Conservation (phyloP, 2,888 invertebrate species). For the Brachylomia viminalis region DNA sequence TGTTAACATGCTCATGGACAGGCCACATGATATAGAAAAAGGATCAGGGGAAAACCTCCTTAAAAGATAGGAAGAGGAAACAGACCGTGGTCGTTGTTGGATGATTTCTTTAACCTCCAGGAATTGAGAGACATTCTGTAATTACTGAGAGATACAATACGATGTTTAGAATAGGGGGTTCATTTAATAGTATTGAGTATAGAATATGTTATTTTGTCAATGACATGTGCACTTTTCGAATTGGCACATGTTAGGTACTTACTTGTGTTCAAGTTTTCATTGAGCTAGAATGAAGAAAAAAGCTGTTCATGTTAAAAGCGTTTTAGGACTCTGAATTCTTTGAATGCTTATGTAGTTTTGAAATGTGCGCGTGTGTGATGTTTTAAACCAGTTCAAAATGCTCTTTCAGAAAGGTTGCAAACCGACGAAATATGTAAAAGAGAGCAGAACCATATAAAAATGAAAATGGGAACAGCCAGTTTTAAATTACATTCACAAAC, state of each 20-base stretch:
- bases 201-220: conserved; percentile 2
- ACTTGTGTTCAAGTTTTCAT: background rate
- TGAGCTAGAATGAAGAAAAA: conserved; percentile 30
- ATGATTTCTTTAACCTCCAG: too few species aligned
- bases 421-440: background rate
- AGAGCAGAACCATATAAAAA: background rate
- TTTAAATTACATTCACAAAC: conserved; percentile 14
- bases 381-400: conserved; percentile 10
- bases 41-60: background rate
- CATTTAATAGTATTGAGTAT: too few species aligned
- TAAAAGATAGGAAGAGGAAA: too few species aligned
- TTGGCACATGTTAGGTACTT: background rate
- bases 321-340: conserved; percentile 33
- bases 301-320: background rate
- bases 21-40: background rate
- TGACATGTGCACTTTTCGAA: background rate
- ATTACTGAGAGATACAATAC: background rate
- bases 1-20: background rate
- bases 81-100: too few species aligned
- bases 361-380: conserved; percentile 10
- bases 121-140: background rate
- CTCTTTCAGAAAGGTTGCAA: background rate
- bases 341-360: conserved; percentile 20
- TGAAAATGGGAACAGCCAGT: background rate
- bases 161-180: background rate